Evolutionary conservation across 2,113 vertebrate species (phyloP).

Genomic region (Aegypius monachus): DNA sequence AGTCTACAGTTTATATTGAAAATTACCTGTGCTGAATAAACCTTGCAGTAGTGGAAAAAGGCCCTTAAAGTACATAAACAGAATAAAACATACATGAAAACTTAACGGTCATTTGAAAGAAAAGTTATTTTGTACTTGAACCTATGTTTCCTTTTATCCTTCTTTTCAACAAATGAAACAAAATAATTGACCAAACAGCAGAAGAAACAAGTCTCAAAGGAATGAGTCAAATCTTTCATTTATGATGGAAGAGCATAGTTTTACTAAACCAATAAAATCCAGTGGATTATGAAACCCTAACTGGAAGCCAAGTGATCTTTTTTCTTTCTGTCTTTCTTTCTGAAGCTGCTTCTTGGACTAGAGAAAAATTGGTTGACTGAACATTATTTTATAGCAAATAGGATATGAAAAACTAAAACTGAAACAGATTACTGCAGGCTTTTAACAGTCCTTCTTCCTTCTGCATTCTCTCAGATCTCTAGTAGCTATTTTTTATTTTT

Average conservation of each 20-base stretch:
- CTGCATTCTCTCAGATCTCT: conserved; percentile 2
- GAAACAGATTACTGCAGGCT: conserved; percentile 33
- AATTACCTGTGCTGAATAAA: not conserved
- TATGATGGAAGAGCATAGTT: conserved; percentile 24
- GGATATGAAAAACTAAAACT: conserved; percentile 47
- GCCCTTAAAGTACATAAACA: not conserved
- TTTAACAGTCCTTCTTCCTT: conserved; percentile 7
- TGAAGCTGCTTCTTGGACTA: not conserved
- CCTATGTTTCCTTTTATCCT: not conserved
- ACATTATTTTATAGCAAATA: conserved; percentile 40
- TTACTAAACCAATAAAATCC: conserved; percentile 22
- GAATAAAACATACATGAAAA: not conserved
- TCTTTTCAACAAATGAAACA: conserved; percentile 9
- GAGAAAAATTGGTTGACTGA: not conserved
- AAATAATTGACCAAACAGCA: not conserved
- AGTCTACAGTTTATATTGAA: not conserved
- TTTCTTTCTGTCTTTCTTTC: not conserved
- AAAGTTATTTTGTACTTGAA: not conserved
- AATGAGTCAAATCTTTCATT: conserved; percentile 25
- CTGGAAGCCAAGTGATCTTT: not conserved
- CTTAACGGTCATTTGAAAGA: not conserved
- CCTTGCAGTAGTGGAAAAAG: not conserved
- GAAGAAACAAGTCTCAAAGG: not conserved
- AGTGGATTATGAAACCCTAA: conserved; percentile 20
- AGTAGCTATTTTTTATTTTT: conserved; percentile 38